Base-by-base conservation (phyloP, 92 coral and sea anemone species). In the Chrysogorgia sp. region DNA sequence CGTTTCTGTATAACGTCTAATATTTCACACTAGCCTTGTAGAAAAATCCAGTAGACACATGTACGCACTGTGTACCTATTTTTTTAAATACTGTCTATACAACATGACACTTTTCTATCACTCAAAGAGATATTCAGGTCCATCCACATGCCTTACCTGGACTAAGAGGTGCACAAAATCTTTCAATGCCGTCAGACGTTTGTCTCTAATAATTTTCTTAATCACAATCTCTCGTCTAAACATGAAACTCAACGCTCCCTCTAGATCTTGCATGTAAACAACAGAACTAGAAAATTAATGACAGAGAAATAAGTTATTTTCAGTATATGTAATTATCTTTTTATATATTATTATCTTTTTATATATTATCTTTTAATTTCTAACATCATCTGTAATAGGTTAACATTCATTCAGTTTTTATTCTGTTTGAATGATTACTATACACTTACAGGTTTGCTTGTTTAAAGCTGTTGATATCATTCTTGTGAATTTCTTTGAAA, bases 261-360 rank as follows among this genome's bases (percentile, higher is more conserved):
- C 93, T 23, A 94, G 84, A 81, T 94, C 98, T 21, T 71, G 66
- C 98, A 94, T 89, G 68, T 89, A 91, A 22, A 94, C 92, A 45
- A 87, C 91, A 2, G 90, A 89, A 40, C 98, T 94, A 7, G 7
- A 47, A 15, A 15, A 15, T 7, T 7, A 47, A 69, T 35, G 43
- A 60, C 50, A 25, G 43, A 12, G n/a, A 72, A 10, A 20, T 19
- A 43, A 10, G 40, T 13, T 5, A 21, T 37, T 20, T 37, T 53
- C 40, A 5, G 29, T 34, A 14, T 9, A n/a, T n/a, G n/a, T n/a
- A n/a, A n/a, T n/a, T n/a, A n/a, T n/a, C n/a, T n/a, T n/a, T n/a
- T n/a, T n/a, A n/a, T 37, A 37, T 37, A 37, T 12, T 12, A 37
- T 4, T 12, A 37, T 37, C 43, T 37, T 2, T 56, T 56, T 22